Percentiles rank a stretch among this genome's conserved stretches.
phyloP scores from a whole-genome alignment of 2,113 vertebrate species.

The Gasterosteus aculeatus region DNA sequence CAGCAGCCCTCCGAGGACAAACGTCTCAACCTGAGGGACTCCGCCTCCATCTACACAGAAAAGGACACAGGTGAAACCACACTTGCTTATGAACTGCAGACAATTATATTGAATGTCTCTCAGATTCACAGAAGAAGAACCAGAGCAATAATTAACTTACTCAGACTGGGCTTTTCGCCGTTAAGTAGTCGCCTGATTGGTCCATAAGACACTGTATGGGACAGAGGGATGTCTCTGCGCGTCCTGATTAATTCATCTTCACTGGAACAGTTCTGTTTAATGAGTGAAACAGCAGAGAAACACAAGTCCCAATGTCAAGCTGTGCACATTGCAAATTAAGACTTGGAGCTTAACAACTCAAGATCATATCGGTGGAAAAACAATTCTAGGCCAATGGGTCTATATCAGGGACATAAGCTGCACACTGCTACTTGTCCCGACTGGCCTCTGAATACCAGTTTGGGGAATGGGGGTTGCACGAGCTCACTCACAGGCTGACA shows the following conservation, averaged over 20 bases:
- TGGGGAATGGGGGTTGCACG: conserved; percentile 30
- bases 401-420: conserved; percentile 52
- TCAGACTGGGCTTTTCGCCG: conserved; percentile 54
- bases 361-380: conserved; percentile 19
- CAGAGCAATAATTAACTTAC: conserved; percentile 50
- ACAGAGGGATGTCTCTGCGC: conserved; percentile 71
- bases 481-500: conserved; percentile 76
- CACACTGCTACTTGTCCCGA: conserved; percentile 54
- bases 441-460: conserved; percentile 34
- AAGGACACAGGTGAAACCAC: neutral
- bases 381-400: conserved; percentile 31
- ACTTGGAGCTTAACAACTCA: neutral
- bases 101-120: neutral
- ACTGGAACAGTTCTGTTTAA: conserved; percentile 79
- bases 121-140: neutral
- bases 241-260: conserved; percentile 65
- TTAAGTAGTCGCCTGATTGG: conserved; percentile 74
- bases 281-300: conserved; percentile 10
- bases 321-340: conserved; percentile 23
- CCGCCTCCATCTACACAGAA: conserved; percentile 56
- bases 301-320: neutral
- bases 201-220: conserved; percentile 76
- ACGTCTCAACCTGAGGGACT: conserved; percentile 75
- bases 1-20: conserved; percentile 76
- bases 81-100: conserved; percentile 1